These are phyloP conservation scores for Arion vulgaris DNA, from an alignment of 1,140 invertebrate species.

Conservation along the genomic window DNA sequence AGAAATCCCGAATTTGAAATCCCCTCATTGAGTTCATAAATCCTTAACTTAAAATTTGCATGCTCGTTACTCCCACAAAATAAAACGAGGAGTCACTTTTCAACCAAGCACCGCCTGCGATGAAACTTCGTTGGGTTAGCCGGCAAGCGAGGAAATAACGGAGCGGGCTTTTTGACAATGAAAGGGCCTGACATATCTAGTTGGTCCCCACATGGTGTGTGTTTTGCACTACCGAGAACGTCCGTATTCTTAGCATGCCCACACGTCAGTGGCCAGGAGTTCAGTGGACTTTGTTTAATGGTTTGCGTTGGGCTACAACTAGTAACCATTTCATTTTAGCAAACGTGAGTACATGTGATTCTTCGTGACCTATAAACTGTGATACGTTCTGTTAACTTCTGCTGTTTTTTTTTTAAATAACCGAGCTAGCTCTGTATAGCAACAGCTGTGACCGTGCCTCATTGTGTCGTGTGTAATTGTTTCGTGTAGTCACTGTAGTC, in stretches of 20 bases:
- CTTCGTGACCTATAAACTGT: background rate
- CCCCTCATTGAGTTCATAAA: too few relatives aligned
- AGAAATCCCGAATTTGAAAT: too few relatives aligned
- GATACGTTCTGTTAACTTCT: background rate
- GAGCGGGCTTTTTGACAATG: constrained; percentile 14
- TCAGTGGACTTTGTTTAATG: constrained; percentile 19
- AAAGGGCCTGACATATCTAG: background rate
- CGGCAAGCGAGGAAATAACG: background rate
- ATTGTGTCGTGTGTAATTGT: too few relatives aligned
- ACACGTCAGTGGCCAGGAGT: constrained; percentile 21
- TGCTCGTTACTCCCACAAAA: too few relatives aligned
- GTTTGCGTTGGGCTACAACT: constrained; percentile 11
- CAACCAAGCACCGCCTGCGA: background rate
- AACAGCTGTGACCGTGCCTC: too few relatives aligned
- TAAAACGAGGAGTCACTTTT: background rate
- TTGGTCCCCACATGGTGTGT: background rate
- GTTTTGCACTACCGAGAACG: background rate
- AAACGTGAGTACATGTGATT: constrained; percentile 3
- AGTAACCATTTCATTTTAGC: constrained; percentile 12
- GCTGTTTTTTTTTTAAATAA: too few relatives aligned
- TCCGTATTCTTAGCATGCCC: constrained; percentile 1
- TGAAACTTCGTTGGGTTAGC: background rate
- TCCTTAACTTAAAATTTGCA: too few relatives aligned
- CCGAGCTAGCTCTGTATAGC: too few relatives aligned
- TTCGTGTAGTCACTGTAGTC: too few relatives aligned